Evolutionary conservation across 2,888 invertebrate genomes (phyloP).

Genomic region (Spodoptera exigua): DNA sequence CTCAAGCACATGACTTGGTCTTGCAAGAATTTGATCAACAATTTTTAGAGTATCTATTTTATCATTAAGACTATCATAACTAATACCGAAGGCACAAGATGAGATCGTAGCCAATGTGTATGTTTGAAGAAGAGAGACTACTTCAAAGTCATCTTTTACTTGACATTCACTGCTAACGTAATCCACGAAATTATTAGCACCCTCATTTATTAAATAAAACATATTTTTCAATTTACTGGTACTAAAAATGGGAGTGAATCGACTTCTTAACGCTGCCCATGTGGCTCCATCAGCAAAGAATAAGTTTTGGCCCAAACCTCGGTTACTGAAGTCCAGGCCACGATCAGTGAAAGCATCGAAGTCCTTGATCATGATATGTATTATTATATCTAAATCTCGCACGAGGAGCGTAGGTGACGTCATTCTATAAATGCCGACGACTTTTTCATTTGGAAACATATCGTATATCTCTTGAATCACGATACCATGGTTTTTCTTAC

Average conservation of each 20-base stretch:
- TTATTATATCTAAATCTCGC: slow-evolving; percentile 73
- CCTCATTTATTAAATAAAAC: slow-evolving; percentile 67
- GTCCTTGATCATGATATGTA: slow-evolving; percentile 73
- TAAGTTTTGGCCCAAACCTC: slow-evolving; percentile 69
- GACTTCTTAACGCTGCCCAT: slow-evolving; percentile 69
- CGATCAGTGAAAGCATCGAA: slow-evolving; percentile 72
- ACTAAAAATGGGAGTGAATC: slow-evolving; percentile 72
- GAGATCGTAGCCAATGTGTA: slow-evolving; percentile 67
- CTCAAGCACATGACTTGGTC: slow-evolving; percentile 47
- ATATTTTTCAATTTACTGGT: slow-evolving; percentile 76
- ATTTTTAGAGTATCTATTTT: slow-evolving; percentile 40
- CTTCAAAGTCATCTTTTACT: slow-evolving; percentile 56
- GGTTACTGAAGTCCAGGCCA: slow-evolving; percentile 66
- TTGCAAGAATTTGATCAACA: slow-evolving; percentile 51
- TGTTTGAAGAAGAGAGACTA: slow-evolving; percentile 61
- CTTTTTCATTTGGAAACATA: slow-evolving; percentile 68
- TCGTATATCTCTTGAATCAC: slow-evolving; percentile 66
- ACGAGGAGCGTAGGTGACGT: slow-evolving; percentile 69
- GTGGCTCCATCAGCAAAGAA: slow-evolving; percentile 71
- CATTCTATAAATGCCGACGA: slow-evolving; percentile 73
- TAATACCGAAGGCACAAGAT: slow-evolving; percentile 69
- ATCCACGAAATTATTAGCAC: slow-evolving; percentile 62
- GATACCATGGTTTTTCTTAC: slow-evolving; percentile 53
- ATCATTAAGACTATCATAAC: slow-evolving; percentile 58
- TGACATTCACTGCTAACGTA: slow-evolving; percentile 49